Percentiles rank a stretch among this genome's conserved stretches.
phyloP scores from a whole-genome alignment of 2,797 vertebrate species.

The Danio tinwini region DNA sequence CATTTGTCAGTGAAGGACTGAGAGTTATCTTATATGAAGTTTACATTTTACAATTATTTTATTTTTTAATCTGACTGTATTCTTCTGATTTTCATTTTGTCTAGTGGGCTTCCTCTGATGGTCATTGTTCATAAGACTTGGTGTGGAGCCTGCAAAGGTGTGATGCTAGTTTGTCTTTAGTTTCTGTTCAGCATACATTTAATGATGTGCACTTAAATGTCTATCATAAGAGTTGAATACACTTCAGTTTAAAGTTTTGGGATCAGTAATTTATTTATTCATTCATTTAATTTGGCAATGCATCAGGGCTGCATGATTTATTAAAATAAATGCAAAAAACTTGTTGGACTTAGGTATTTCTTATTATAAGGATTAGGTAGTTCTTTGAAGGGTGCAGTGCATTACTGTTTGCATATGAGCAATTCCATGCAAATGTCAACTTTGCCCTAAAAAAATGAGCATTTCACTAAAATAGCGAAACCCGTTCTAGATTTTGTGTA shows the following conservation, averaged over 20 bases:
- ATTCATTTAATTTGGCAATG: too few species aligned
- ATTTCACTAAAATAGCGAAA: too few species aligned
- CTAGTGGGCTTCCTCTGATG: constrained; percentile 94
- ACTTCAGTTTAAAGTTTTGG: neutral
- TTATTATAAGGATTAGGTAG: too few species aligned
- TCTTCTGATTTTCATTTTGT: constrained; percentile 43
- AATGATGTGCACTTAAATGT: neutral
- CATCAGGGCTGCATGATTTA: too few species aligned
- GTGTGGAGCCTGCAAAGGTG: constrained; percentile 99
- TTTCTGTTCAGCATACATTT: neutral
- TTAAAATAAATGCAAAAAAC: too few species aligned
- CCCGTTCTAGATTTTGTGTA: too few species aligned
- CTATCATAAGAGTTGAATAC: neutral
- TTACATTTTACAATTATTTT: neutral
- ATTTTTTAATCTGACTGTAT: neutral
- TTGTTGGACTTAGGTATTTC: too few species aligned
- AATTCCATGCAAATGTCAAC: too few species aligned
- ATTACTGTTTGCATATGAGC: too few species aligned
- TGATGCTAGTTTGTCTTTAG: constrained; percentile 13
- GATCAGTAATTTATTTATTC: neutral
- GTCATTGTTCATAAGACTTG: constrained; percentile 97
- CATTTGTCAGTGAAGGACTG: neutral
- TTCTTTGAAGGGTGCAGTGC: too few species aligned
- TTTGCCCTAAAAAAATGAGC: too few species aligned
- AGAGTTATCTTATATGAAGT: too few species aligned